These are phyloP conservation scores for Marmota flaviventris DNA, from an alignment of 2,113 vertebrate genomes.

Conservation along the genomic window DNA sequence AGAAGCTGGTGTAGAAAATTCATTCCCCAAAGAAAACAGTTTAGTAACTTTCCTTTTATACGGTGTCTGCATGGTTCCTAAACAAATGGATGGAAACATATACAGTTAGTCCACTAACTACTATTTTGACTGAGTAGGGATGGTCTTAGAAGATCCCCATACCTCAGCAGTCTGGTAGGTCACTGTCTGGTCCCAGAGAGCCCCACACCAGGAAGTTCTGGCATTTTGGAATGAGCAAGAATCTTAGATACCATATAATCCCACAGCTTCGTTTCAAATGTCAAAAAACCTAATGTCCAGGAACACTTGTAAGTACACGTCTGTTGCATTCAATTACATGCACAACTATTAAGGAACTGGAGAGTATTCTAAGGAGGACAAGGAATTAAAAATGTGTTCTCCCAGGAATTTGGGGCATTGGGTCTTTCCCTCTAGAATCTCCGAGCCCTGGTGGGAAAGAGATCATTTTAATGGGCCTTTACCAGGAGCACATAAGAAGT, in stretches of 20 bases:
- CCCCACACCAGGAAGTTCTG: not conserved
- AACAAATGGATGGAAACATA: slow-evolving; percentile 39
- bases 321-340: not conserved
- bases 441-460: not conserved
- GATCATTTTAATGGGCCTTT: not conserved
- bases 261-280: not conserved
- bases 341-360: not conserved
- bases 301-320: not conserved
- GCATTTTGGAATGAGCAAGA: slow-evolving; percentile 8
- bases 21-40: slow-evolving; percentile 57
- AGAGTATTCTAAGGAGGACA: not conserved
- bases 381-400: not conserved
- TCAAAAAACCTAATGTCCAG: not conserved
- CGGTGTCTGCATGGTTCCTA: slow-evolving; percentile 9
- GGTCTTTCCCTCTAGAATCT: not conserved
- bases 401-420: not conserved
- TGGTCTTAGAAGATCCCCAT: not conserved
- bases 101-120: not conserved
- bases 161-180: not conserved
- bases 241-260: not conserved
- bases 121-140: not conserved
- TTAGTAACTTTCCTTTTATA: slow-evolving; percentile 56
- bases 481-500: not conserved
- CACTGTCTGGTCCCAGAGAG: not conserved
- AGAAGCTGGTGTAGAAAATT: slow-evolving; percentile 21